These are phyloP conservation scores for Mobula birostris DNA, from an alignment of 2,113 vertebrate species.

Conservation along the genomic window DNA sequence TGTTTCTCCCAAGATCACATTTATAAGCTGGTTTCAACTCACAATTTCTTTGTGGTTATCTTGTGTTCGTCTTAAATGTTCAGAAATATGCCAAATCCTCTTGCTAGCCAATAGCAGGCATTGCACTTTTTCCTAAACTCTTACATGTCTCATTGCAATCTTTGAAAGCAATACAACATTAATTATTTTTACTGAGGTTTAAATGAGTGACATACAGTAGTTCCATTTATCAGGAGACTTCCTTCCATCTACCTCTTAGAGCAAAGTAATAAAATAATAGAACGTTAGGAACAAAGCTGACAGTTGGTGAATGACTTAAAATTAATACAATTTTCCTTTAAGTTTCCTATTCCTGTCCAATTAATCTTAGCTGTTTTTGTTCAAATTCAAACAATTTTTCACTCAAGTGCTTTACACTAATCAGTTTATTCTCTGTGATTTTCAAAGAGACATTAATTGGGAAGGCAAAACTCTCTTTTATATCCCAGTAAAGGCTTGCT, in stretches of 20 bases:
- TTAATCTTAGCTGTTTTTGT: background rate
- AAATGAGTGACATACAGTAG: background rate
- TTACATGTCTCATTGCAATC: background rate
- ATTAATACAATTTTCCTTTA: background rate
- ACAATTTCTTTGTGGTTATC: background rate
- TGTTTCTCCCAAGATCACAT: background rate
- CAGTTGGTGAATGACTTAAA: background rate
- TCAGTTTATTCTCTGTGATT: background rate
- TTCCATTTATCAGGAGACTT: background rate
- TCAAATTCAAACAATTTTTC: background rate
- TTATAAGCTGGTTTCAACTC: background rate
- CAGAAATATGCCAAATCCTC: background rate
- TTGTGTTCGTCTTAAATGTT: background rate
- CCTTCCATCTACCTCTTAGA: background rate
- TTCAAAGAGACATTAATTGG: background rate
- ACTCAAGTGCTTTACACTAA: background rate
- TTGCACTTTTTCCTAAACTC: background rate
- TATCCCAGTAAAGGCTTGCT: background rate
- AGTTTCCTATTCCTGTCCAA: background rate
- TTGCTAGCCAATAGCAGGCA: background rate
- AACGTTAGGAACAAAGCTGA: background rate
- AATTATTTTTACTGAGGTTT: background rate
- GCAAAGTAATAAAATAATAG: background rate
- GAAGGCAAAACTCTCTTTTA: background rate
- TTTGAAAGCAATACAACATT: background rate